Conservation (phyloP, 2,797 vertebrate genomes). For the Enoplosus armatus region DNA sequence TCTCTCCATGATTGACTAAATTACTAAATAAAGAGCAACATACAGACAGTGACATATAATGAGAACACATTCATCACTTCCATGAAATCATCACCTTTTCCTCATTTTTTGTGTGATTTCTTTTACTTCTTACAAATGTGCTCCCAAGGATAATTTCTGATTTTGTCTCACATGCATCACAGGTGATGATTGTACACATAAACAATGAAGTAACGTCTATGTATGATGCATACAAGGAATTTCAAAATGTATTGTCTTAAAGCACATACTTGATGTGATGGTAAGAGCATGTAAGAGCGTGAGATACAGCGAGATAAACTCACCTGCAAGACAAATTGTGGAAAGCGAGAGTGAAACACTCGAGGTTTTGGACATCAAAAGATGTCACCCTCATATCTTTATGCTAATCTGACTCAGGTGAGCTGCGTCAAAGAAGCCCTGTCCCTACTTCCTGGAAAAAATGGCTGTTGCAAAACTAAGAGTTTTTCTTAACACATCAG, state of each 20-base stretch:
- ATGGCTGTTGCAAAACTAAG: conserved; percentile 38
- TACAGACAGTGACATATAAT: neutral
- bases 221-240: neutral
- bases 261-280: neutral
- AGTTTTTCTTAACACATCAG: conserved; percentile 56
- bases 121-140: neutral
- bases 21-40: conserved; percentile 2
- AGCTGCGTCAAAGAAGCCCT: conserved; percentile 56
- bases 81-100: conserved; percentile 4
- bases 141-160: neutral
- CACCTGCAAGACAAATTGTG: neutral
- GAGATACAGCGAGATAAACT: conserved; percentile 29
- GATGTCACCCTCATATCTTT: conserved; percentile 46
- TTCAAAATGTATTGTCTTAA: neutral
- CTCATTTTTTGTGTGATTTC: neutral
- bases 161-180: neutral
- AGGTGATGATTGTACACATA: neutral
- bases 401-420: conserved; percentile 78
- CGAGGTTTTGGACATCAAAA: conserved; percentile 60
- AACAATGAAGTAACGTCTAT: neutral
- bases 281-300: neutral
- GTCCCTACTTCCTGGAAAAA: conserved; percentile 76
- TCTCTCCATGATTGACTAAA: conserved; percentile 22
- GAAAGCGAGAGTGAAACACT: conserved; percentile 70
- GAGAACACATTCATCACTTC: conserved; percentile 5